A percentile compares a stretch with the other conserved stretches of the same genome.
Evolutionary conservation across 2,113 vertebrate species (phyloP).

Genomic region (Copsychus sechellarum): DNA sequence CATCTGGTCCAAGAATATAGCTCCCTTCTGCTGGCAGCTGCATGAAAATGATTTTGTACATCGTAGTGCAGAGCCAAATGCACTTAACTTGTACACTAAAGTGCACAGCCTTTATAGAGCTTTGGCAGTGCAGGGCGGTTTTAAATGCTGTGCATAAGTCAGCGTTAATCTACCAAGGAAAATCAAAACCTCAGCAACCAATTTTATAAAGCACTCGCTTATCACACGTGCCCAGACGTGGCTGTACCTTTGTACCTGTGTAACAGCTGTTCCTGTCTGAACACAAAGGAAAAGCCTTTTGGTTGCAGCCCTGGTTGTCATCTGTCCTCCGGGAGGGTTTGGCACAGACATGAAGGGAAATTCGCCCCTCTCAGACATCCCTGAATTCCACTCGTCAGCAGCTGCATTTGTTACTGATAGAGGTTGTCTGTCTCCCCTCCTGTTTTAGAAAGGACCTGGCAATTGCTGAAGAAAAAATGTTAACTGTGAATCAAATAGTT

Average conservation of each 20-base stretch:
- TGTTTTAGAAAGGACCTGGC: background rate
- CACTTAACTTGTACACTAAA: conserved; percentile 29
- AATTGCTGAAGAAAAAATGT: background rate
- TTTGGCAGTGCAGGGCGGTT: background rate
- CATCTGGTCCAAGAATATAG: conserved; percentile 60
- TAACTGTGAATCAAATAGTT: conserved; percentile 37
- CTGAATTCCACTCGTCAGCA: background rate
- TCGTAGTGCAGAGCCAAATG: background rate
- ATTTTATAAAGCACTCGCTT: background rate
- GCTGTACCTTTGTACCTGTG: background rate
- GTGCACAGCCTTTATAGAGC: conserved; percentile 12
- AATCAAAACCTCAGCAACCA: background rate
- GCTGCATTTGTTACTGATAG: background rate
- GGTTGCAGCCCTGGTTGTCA: background rate
- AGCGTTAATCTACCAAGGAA: conserved; percentile 20
- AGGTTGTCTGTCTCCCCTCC: background rate
- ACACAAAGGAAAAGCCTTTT: background rate
- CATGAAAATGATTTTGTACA: conserved; percentile 49
- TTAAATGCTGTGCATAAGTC: conserved; percentile 36
- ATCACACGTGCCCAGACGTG: background rate
- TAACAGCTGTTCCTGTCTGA: background rate
- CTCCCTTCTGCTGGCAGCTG: conserved; percentile 58
- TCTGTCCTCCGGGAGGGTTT: background rate
- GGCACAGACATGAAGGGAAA: background rate
- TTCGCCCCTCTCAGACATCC: background rate